Base-by-base conservation (phyloP, 2,888 invertebrate genomes). In the Pandemis cinnamomeana region DNA sequence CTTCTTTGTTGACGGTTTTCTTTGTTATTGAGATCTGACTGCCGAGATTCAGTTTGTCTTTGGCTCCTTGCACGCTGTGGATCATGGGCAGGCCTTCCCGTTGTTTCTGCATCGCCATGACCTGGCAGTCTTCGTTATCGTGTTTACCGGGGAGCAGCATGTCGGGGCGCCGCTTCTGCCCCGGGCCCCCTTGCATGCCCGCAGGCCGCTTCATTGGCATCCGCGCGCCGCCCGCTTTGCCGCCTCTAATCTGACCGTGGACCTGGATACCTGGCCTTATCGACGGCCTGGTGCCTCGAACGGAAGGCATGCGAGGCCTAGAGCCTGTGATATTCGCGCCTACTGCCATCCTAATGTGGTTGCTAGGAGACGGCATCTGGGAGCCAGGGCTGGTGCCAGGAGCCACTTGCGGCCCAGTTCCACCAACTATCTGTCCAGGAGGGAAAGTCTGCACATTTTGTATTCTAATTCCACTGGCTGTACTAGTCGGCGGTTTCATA, bases 121-220 rank as follows among this genome's bases (percentile, higher is more conserved):
- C 96, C 82, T 96, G 96, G 83, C 97, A 97, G 81, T 97, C 97
- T 58, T 96, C 96, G 79, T 96, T 96, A 79, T 96, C 96, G 76
- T 96, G 96, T 83, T 96, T 95, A 69, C 96, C 96, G 0, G 96
- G 96, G 4, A 96, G 89, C 41, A 96, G 83, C 82, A 96, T 95
- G 79, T 96, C 96, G 76, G 96, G 90, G 15, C 96, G 91, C 76
- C 95, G 94, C 80, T 95, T 95, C 72, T 87, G 87, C 0, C 80
- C 85, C 0, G 90, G 89, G 0, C 87, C 87, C 5, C 84, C 86
- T 0, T 81, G 77, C 78, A 80, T 78, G 0, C 80, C 83, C 0
- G 85, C 89, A 0, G 90, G 90, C 60, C 94, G 81, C 76, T 94
- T 94, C 79, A 93, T 82, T 1, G 92, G 91, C 90, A 93, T 93